A percentile compares a stretch with the other conserved stretches of the same genome.
phyloP scores from a whole-genome alignment of 2,888 invertebrate species.

The Sicus ferrugineus region DNA sequence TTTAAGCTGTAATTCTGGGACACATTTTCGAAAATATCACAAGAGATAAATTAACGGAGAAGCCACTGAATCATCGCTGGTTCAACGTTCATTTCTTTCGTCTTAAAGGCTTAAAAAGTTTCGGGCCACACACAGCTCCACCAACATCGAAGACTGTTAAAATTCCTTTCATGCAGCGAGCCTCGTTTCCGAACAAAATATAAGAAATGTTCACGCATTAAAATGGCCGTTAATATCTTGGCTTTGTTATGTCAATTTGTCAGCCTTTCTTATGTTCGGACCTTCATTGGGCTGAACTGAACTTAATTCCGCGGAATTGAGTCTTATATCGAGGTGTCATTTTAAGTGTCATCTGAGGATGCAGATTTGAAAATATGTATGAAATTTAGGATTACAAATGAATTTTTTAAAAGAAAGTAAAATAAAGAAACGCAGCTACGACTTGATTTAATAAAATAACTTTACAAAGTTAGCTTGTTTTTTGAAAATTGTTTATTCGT shows the following conservation, averaged over 20 bases:
- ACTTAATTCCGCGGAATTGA: constrained; percentile 19
- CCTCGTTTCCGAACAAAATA: neutral
- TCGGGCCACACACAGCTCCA: constrained; percentile 11
- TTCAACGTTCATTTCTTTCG: constrained; percentile 9
- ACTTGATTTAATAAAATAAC: too few relatives aligned
- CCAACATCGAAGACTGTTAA: neutral
- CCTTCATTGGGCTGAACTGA: too few relatives aligned
- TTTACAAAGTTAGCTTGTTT: too few relatives aligned
- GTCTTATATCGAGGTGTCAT: constrained; percentile 22
- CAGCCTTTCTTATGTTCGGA: constrained; percentile 2
- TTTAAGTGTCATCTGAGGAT: neutral
- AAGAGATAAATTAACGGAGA: constrained; percentile 12
- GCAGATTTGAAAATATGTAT: neutral
- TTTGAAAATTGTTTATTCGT: too few relatives aligned
- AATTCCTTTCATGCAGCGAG: constrained; percentile 18
- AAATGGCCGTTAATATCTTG: constrained; percentile 27
- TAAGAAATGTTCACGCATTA: constrained; percentile 4
- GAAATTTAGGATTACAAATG: too few relatives aligned
- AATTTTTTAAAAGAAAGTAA: too few relatives aligned
- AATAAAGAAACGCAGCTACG: too few relatives aligned
- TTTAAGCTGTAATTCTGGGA: constrained; percentile 4
- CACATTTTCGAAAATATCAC: neutral
- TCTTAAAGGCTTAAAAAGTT: constrained; percentile 3
- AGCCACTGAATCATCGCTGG: constrained; percentile 34
- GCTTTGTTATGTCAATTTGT: constrained; percentile 29